Evolutionary conservation across 2,113 vertebrate species (phyloP).

Genomic region (Cyphomyrus plagiostoma): DNA sequence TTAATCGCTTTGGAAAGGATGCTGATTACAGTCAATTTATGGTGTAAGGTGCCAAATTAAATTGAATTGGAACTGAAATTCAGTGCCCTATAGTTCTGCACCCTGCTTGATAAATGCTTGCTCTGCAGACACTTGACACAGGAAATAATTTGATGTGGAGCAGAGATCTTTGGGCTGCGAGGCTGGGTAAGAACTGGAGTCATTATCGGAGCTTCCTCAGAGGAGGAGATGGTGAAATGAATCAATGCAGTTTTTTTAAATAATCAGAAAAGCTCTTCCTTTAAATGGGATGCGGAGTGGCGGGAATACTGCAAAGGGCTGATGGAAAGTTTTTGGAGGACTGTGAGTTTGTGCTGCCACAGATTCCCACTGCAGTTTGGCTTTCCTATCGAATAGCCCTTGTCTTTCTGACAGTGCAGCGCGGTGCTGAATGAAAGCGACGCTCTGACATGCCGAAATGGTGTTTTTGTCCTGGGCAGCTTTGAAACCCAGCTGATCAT

Average conservation of each 20-base stretch:
- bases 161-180: background rate
- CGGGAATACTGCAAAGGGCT: background rate
- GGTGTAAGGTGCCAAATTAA: background rate
- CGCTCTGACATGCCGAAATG: background rate
- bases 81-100: background rate
- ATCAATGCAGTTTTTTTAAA: background rate
- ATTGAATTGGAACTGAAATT: background rate
- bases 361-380: background rate
- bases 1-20: conserved; percentile 6
- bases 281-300: background rate
- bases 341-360: background rate
- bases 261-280: background rate
- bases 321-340: background rate
- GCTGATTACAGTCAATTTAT: conserved; percentile 3
- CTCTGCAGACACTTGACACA: background rate
- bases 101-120: background rate
- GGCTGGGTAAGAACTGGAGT: background rate
- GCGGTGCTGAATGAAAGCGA: background rate
- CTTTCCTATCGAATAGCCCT: background rate
- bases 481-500: background rate
- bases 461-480: background rate
- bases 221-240: background rate
- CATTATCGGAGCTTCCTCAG: background rate
- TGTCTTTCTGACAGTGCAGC: background rate
- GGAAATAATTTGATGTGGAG: background rate